These are phyloP conservation scores for Bombus sylvicola DNA, from an alignment of 1,140 invertebrate genomes.

Conservation along the genomic window DNA sequence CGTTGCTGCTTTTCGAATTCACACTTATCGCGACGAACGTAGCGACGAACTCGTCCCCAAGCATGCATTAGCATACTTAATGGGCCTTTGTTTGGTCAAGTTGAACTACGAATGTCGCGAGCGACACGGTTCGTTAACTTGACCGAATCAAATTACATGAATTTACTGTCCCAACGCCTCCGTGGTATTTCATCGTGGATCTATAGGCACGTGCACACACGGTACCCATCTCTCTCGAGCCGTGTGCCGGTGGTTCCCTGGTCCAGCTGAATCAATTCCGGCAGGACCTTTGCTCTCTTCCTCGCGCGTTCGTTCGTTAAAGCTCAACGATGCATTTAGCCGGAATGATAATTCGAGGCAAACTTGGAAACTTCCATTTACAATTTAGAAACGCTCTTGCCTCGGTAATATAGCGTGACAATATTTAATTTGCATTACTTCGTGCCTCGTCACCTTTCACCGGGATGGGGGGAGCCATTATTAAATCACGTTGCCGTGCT, in stretches of 20 bases:
- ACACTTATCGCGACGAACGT: constrained; percentile 68
- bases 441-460: neutral
- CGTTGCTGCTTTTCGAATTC: constrained; percentile 63
- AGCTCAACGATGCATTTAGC: constrained; percentile 43
- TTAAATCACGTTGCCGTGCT: constrained; percentile 10
- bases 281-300: constrained; percentile 50
- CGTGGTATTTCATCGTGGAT: constrained; percentile 72
- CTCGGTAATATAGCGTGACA: neutral
- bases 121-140: constrained; percentile 80
- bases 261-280: constrained; percentile 57
- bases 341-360: constrained; percentile 32
- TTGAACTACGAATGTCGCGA: constrained; percentile 79
- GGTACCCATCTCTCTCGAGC: neutral
- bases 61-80: constrained; percentile 78
- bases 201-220: constrained; percentile 46
- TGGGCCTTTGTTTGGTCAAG: constrained; percentile 79
- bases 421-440: constrained; percentile 39
- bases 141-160: constrained; percentile 80
- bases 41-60: constrained; percentile 65
- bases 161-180: constrained; percentile 78
- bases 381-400: neutral
- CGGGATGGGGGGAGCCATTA: neutral
- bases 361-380: constrained; percentile 21
- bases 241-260: neutral
- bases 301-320: constrained; percentile 45